Conservation (phyloP, 2,797 vertebrate genomes). For the Melanogrammus aeglefinus region DNA sequence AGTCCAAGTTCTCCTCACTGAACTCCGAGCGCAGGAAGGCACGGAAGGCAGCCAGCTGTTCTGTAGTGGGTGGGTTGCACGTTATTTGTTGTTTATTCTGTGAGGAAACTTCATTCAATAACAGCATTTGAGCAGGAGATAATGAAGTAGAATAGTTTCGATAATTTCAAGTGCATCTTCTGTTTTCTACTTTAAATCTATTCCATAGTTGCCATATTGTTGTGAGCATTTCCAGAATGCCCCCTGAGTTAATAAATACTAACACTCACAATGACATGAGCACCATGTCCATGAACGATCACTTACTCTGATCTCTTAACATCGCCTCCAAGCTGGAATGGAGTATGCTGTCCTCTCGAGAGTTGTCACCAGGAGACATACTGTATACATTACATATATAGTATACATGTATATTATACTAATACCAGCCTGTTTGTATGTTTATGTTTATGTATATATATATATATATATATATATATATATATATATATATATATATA, state of each 20-base stretch:
- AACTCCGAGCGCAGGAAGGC: constrained; percentile 84
- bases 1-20: constrained; percentile 89
- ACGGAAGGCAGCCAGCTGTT: constrained; percentile 78
- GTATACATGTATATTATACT: not conserved
- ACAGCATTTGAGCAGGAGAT: not conserved
- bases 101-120: not conserved
- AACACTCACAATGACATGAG: not conserved
- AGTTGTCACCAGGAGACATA: constrained; percentile 29
- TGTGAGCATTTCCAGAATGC: not conserved
- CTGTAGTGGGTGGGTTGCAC: constrained; percentile 50
- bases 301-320: constrained; percentile 65
- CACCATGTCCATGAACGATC: not conserved
- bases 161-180: not conserved
- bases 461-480: not conserved
- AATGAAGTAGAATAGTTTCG: not conserved
- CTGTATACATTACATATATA: not conserved
- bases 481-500: not conserved
- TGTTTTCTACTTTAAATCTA: not conserved
- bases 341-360: constrained; percentile 26
- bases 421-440: not conserved
- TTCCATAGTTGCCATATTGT: not conserved
- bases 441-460: not conserved
- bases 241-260: not conserved
- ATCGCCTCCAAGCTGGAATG: constrained; percentile 50
- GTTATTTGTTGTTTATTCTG: not conserved